Evolutionary conservation across 2,888 invertebrate genomes (phyloP), one percentile per base, ranked within the genome.

Genomic region (Crioceris asparagi): DNA sequence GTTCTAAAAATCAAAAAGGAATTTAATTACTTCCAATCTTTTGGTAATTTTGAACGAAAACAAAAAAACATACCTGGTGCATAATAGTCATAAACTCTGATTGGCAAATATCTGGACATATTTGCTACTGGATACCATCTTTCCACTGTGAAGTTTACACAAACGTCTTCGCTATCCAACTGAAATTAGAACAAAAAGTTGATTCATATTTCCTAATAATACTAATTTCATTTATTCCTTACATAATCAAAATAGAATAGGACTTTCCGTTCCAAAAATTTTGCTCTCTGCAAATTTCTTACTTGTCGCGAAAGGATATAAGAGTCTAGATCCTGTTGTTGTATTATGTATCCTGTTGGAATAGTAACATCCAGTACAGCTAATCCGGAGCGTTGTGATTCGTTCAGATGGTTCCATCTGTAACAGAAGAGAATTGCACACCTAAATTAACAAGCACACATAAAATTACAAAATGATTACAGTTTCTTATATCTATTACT

Each of bases 91-190:
- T 92, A 96, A 8, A 94, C 81, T 38, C 86, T 74, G 36, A 92
- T 79, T 3, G 90, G 82, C 49, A 94, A 74, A 64, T 87, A 91
- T 30, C 90, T 75, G 1, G 94, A 92, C 85, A 93, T 87, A 67
- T 96, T 96, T 32, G 94, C 94, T 3, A 94, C 91, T 0, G 94
- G 94, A 66, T 76, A 84, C 93, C 93, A 96, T 48, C 96, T 74
- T 65, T 93, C 91, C 37, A 93, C 77, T 1, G 90, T 87, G 61
- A 93, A 88, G 65, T 88, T 84, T 7, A 96, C 81, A 59, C 96
- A 96, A 4, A 86, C 86, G 52, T 78, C 79, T 61, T 83, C 82
- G 15, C 71, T 67, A 55, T 90, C 88, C 61, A 94, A 64, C 88
- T 90, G 65, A 45, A 49, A 46, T 36, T 21, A 36, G 32, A 41